phyloP scores from a whole-genome alignment of 2,113 vertebrate species.

The Rhabdomys dilectus region DNA sequence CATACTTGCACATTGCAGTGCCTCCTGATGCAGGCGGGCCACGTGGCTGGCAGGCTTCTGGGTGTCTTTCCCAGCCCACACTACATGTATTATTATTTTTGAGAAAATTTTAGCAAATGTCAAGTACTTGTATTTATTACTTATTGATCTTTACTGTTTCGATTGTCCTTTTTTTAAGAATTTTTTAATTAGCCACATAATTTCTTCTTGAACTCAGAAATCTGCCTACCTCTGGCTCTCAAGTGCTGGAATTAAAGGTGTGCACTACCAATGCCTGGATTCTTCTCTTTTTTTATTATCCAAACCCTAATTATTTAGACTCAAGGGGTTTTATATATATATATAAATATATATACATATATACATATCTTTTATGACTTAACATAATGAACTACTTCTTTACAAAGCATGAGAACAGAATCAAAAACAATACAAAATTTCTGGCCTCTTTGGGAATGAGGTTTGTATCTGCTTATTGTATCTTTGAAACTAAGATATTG shows the following conservation, averaged over 20 bases:
- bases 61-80: background rate
- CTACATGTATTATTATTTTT: background rate
- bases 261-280: too few species aligned
- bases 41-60: background rate
- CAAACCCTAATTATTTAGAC: background rate
- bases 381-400: background rate
- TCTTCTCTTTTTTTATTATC: background rate
- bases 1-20: background rate
- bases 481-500: conserved; percentile 15
- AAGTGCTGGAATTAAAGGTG: background rate
- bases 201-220: background rate
- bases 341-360: too few species aligned
- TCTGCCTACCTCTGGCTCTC: background rate
- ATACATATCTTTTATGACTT: background rate
- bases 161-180: background rate
- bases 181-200: background rate
- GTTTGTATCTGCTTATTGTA: background rate
- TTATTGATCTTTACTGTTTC: background rate
- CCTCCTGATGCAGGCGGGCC: too few species aligned
- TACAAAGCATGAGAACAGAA: background rate
- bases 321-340: background rate
- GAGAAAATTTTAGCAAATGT: background rate
- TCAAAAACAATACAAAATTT: background rate
- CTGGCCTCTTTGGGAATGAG: background rate
- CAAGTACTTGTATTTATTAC: background rate